Evolutionary conservation across 1,140 invertebrate species (phyloP).

Genomic region (Delia radicum): DNA sequence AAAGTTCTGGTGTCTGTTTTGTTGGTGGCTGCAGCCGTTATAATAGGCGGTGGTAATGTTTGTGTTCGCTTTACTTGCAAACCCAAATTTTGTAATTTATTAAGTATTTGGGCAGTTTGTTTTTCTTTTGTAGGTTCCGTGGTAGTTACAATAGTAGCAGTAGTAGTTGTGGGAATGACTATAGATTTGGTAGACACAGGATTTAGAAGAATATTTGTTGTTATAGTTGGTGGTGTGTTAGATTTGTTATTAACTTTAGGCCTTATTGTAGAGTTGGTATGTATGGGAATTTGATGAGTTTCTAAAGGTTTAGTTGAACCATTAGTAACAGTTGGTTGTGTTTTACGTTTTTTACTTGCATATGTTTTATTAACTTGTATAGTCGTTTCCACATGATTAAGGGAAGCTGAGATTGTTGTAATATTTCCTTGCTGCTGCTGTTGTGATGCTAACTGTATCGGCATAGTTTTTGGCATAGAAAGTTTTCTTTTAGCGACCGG

Average conservation of each 20-base stretch:
- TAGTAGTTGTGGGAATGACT: background rate
- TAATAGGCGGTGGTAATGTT: constrained; percentile 28
- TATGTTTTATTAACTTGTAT: background rate
- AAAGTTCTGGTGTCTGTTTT: constrained; percentile 28
- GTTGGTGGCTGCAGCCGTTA: background rate
- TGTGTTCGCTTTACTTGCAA: constrained; percentile 39
- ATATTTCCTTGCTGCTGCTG: background rate
- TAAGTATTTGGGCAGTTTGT: constrained; percentile 42
- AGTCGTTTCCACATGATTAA: background rate
- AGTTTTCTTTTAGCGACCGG: background rate
- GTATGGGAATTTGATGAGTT: background rate
- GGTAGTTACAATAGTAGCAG: no score
- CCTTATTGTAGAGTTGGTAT: no score
- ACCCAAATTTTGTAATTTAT: constrained; percentile 43
- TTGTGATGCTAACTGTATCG: background rate
- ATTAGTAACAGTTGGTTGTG: background rate
- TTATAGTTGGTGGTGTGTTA: background rate
- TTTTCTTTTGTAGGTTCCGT: background rate
- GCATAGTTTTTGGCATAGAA: background rate
- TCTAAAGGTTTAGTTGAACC: background rate
- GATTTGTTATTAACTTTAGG: background rate
- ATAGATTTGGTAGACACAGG: background rate
- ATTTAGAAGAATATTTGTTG: background rate
- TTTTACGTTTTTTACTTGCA: background rate
- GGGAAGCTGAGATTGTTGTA: background rate